These are phyloP conservation scores for Noturus placidus DNA, from an alignment of 2,113 vertebrate genomes.

Conservation along the genomic window DNA sequence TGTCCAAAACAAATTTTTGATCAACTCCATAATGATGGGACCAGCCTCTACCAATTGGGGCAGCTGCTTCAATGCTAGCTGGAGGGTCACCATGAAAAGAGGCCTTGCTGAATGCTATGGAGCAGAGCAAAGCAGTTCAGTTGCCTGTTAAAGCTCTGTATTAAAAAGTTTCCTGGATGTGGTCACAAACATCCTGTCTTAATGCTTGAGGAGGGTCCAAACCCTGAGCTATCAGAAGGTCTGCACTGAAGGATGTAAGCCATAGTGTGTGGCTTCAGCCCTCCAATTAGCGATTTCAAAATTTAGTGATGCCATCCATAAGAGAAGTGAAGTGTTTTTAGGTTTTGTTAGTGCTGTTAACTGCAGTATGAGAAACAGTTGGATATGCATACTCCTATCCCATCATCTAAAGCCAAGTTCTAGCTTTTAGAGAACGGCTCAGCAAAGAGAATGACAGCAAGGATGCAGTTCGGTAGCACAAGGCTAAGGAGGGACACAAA, in stretches of 20 bases:
- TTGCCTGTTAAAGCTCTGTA: not conserved
- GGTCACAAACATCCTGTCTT: not conserved
- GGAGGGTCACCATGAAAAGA: not conserved
- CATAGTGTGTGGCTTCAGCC: not conserved
- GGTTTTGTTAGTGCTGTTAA: not conserved
- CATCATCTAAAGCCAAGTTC: not conserved
- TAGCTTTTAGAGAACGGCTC: not conserved
- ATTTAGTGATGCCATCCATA: not conserved
- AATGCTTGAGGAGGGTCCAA: not conserved
- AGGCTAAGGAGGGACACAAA: not conserved
- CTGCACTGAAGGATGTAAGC: not conserved
- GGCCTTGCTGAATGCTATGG: not conserved
- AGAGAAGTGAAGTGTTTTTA: not conserved
- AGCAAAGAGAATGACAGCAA: not conserved
- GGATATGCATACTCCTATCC: not conserved
- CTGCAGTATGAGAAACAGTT: not conserved
- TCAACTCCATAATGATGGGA: not conserved
- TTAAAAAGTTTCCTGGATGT: not conserved
- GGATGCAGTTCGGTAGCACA: not conserved
- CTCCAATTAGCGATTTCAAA: not conserved
- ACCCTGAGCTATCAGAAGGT: not conserved
- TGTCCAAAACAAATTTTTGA: not conserved
- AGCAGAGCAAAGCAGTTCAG: not conserved
- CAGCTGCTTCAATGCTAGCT: not conserved
- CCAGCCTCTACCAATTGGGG: not conserved